phyloP scores from a whole-genome alignment of 1,140 invertebrate genomes.

The Catajapyx aquilonaris region DNA sequence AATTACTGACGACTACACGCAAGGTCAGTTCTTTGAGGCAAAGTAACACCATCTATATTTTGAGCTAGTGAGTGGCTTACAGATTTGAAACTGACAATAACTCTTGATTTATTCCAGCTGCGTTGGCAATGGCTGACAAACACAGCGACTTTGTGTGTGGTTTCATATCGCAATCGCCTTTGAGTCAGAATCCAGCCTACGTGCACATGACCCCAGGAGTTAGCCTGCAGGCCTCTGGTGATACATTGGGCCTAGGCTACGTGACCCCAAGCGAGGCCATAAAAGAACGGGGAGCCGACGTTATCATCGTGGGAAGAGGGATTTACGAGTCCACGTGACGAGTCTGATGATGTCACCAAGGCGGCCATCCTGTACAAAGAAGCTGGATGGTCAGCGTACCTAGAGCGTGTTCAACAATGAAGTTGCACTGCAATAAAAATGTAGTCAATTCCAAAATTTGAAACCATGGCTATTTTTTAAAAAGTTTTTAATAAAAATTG shows the following conservation, averaged over 20 bases:
- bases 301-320: conserved; percentile 83
- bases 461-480: no score
- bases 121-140: conserved; percentile 39
- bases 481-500: no score
- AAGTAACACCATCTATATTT: no score
- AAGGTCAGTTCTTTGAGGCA: no score
- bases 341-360: no score
- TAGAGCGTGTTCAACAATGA: no score
- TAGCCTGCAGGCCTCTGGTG: conserved; percentile 29
- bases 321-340: no score
- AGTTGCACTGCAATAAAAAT: no score
- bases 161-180: conserved; percentile 64
- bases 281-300: conserved; percentile 56
- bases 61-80: no score
- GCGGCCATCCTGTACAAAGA: no score
- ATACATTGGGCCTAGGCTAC: conserved; percentile 50
- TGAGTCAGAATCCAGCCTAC: conserved; percentile 39
- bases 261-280: conserved; percentile 61
- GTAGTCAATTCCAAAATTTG: no score
- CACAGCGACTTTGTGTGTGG: conserved; percentile 54
- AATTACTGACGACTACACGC: conserved; percentile 46
- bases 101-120: conserved; percentile 21
- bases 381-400: no score
- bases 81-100: conserved; percentile 6
- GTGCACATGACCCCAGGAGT: conserved; percentile 83